Percentiles rank a stretch among this genome's conserved stretches.
phyloP scores from a whole-genome alignment of 1,140 invertebrate genomes.

The Metopolophium dirhodum region DNA sequence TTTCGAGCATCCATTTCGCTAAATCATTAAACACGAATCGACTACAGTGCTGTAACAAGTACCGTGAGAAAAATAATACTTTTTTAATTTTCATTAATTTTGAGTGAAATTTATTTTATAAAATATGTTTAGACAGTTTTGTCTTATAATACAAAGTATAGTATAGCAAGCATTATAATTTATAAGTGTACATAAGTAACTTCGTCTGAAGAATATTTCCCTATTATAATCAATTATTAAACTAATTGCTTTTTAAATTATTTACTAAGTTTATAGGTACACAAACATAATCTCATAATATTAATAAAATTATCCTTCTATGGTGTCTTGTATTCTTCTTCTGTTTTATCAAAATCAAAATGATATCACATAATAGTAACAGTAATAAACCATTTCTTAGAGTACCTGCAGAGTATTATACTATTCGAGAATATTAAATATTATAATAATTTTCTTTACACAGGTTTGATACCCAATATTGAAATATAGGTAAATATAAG shows the following conservation, averaged over 20 bases:
- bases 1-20: background rate
- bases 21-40: background rate
- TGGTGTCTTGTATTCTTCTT: background rate
- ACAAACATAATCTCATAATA: background rate
- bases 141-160: background rate
- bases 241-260: conserved; percentile 8
- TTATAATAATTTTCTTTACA: background rate
- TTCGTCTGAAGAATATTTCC: background rate
- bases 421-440: too few species aligned
- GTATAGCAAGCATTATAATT: background rate
- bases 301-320: background rate
- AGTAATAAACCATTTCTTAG: background rate
- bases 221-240: background rate
- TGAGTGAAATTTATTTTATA: background rate
- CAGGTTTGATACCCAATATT: too few species aligned
- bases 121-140: background rate
- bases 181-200: background rate
- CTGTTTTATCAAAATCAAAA: background rate
- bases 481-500: too few species aligned
- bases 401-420: background rate
- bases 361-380: background rate
- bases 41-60: background rate
- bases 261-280: background rate
- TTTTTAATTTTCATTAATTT: conserved; percentile 1
- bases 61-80: background rate